Evolutionary conservation across 1,140 invertebrate genomes (phyloP), one percentile per base, ranked within the genome.

Genomic region (Ganaspis sp.): DNA sequence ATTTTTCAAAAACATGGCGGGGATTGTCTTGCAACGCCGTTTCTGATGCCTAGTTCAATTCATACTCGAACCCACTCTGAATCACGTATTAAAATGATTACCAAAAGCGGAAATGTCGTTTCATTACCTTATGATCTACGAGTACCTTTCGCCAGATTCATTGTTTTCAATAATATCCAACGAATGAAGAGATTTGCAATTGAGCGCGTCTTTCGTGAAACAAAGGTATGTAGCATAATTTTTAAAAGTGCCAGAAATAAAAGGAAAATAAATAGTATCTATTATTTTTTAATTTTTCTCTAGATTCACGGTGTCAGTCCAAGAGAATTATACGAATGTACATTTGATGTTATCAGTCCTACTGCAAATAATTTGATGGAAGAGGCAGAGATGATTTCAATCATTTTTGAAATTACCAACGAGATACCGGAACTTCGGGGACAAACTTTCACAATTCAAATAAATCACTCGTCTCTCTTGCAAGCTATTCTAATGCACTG

Each of bases 331-430:
- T 95, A 95, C 75, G 97, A 98, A 90, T 98, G 96, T 91, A 96
- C 96, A 3, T 99, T 99, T 91, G 98, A 99, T 88, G 97, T 99
- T 78, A 95, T 99, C 11, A 95, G 95, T 19, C 93, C 96, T 2
- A 93, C 90, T 64, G 90, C 92, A 76, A 93, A 93, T 70, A 94
- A 94, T 79, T 90, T 96, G 9, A 92, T 98, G 87, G 93, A 95
- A 15, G 97, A 98, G 90, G 96, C 96, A 2, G 97, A 99, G 87
- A 87, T 98, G 0, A 90, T 98, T n/a, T 93, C 93, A 9, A 92
- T 97, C 26, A 93, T 95, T 0, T 94, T 94, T 90, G 95, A 98
- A 90, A 93, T 97, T 11, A 93, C 96, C 42, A 93, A 93, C 73
- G 93, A 95, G 84, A 92, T 97, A 81, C 93, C 95, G 0, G 91